A percentile compares a stretch with the other conserved stretches of the same genome.
Evolutionary conservation across 2,113 vertebrate species (phyloP).

Genomic region (Emydocephalus ijimae): DNA sequence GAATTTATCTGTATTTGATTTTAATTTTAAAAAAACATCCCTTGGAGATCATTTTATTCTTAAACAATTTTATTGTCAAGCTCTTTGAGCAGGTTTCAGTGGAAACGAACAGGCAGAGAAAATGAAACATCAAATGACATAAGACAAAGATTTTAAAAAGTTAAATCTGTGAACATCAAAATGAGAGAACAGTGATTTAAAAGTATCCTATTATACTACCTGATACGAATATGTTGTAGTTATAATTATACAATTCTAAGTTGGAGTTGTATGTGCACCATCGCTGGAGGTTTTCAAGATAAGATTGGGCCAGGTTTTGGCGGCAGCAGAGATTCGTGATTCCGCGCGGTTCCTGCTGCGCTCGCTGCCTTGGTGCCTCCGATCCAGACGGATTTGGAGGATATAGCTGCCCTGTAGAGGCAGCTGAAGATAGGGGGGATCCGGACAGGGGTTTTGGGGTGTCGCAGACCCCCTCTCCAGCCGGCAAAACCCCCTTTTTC

Average conservation of each 20-base stretch:
- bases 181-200: not conserved
- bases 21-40: no score
- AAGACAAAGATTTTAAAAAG: not conserved
- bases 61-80: not conserved
- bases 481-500: no score
- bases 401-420: no score
- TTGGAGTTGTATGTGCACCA: not conserved
- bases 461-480: no score
- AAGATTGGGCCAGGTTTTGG: not conserved
- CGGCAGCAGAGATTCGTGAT: no score
- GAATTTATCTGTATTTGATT: no score
- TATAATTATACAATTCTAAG: not conserved
- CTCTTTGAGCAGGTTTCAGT: not conserved
- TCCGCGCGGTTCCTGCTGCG: no score
- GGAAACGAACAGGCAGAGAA: no score
- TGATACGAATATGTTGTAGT: not conserved
- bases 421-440: no score
- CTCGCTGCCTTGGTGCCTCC: no score
- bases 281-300: not conserved
- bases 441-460: no score
- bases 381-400: no score
- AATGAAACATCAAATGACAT: not conserved
- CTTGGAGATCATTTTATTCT: not conserved
- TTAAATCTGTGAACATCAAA: not conserved
- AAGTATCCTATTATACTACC: not conserved